Evolutionary conservation across 2,888 invertebrate species (phyloP).

Genomic region (Acanthosoma haemorrhoidale): DNA sequence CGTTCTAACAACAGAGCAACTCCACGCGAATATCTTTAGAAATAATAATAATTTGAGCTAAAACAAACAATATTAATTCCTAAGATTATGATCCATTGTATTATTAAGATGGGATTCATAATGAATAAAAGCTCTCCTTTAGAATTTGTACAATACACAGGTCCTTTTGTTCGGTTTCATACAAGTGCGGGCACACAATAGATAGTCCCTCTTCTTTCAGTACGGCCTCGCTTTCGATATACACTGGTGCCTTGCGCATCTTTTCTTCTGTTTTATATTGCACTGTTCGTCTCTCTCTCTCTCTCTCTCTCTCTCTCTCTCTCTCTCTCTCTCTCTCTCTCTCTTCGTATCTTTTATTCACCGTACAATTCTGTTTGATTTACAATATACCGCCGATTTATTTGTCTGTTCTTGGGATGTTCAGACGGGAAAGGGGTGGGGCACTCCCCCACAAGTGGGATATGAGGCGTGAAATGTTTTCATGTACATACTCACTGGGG

Average conservation of each 20-base stretch:
- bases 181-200: constrained; percentile 23
- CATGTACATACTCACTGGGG: too few species aligned
- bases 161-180: neutral
- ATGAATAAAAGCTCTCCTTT: constrained; percentile 18
- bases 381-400: neutral
- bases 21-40: neutral
- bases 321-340: neutral
- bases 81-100: constrained; percentile 22
- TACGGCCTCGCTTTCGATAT: constrained; percentile 16
- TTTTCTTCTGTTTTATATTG: constrained; percentile 5
- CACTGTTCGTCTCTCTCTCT: neutral
- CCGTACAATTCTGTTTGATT: neutral
- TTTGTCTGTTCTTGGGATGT: too few species aligned
- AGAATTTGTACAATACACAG: constrained; percentile 19
- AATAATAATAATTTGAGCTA: constrained; percentile 9
- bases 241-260: constrained; percentile 24
- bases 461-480: too few species aligned
- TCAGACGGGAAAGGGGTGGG: too few species aligned
- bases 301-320: constrained; percentile 1
- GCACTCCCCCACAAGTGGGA: too few species aligned
- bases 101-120: constrained; percentile 26
- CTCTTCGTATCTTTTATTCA: neutral
- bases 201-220: constrained; percentile 14
- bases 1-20: neutral
- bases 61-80: constrained; percentile 18